These are phyloP conservation scores for Synanthedon tipuliformis DNA, from an alignment of 2,888 invertebrate species.

Conservation along the genomic window DNA sequence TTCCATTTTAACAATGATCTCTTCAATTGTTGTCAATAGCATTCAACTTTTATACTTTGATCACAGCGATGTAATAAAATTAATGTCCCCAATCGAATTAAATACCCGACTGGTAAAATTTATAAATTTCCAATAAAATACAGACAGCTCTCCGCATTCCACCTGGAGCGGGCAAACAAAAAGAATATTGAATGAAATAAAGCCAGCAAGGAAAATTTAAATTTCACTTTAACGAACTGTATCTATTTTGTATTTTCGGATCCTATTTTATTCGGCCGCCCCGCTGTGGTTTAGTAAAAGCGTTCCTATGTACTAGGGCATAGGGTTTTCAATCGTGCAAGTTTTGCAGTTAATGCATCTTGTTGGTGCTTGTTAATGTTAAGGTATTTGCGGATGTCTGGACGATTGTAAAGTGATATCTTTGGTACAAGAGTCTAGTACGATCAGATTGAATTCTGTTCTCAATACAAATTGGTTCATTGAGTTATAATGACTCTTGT, in stretches of 20 bases:
- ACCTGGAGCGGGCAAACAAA: constrained; percentile 14
- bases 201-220: constrained; percentile 46
- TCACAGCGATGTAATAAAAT: constrained; percentile 9
- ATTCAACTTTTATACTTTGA: background rate
- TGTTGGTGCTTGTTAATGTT: too few relatives aligned
- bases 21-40: background rate
- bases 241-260: constrained; percentile 38
- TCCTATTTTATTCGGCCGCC: constrained; percentile 18
- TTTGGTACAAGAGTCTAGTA: constrained; percentile 12
- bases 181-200: constrained; percentile 38
- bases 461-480: background rate
- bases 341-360: constrained; percentile 2
- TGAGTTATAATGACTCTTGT: background rate
- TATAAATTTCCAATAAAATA: constrained; percentile 21
- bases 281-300: background rate
- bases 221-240: constrained; percentile 55
- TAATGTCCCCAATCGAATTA: constrained; percentile 27
- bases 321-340: too few relatives aligned
- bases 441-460: constrained; percentile 5
- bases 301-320: too few relatives aligned
- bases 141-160: constrained; percentile 2
- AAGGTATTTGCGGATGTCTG: constrained; percentile 10
- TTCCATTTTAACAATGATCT: background rate
- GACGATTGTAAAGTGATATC: constrained; percentile 37
- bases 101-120: constrained; percentile 20